phyloP scores from a whole-genome alignment of 2,113 vertebrate species.

The Argyrosomus japonicus region DNA sequence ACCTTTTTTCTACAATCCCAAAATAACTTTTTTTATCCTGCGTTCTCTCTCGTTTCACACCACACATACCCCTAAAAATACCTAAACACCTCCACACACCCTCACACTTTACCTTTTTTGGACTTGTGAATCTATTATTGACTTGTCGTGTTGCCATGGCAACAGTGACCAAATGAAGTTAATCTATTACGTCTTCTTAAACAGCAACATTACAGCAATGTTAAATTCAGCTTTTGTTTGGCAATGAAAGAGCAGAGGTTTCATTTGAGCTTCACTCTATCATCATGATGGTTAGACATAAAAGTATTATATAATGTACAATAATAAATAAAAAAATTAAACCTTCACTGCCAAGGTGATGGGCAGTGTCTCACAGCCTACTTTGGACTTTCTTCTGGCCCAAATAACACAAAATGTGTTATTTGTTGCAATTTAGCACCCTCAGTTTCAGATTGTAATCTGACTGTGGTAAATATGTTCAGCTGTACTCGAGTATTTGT shows the following conservation, averaged over 20 bases:
- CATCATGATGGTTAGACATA: not conserved
- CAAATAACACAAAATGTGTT: too few relatives aligned
- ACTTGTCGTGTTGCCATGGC: conserved; percentile 26
- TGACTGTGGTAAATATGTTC: too few relatives aligned
- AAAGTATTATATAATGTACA: too few relatives aligned
- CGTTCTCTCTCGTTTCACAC: conserved; percentile 3
- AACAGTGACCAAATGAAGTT: conserved; percentile 51
- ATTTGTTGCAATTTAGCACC: too few relatives aligned
- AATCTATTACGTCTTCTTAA: conserved; percentile 10
- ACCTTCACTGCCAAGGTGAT: too few relatives aligned
- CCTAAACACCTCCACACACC: conserved; percentile 22
- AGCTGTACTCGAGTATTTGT: too few relatives aligned
- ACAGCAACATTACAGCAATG: not conserved
- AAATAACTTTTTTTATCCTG: conserved; percentile 27
- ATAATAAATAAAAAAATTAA: too few relatives aligned
- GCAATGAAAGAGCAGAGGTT: not conserved
- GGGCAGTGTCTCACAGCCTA: too few relatives aligned
- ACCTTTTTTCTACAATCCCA: conserved; percentile 36
- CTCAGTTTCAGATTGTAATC: too few relatives aligned
- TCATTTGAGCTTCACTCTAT: not conserved
- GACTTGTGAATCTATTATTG: conserved; percentile 18
- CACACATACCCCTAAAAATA: conserved; percentile 25
- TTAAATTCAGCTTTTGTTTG: not conserved
- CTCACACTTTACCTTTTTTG: conserved; percentile 17
- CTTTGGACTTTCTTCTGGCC: too few relatives aligned